These are phyloP conservation scores for Premnoplex brunnescens DNA, from an alignment of 2,797 vertebrate genomes.

Conservation along the genomic window DNA sequence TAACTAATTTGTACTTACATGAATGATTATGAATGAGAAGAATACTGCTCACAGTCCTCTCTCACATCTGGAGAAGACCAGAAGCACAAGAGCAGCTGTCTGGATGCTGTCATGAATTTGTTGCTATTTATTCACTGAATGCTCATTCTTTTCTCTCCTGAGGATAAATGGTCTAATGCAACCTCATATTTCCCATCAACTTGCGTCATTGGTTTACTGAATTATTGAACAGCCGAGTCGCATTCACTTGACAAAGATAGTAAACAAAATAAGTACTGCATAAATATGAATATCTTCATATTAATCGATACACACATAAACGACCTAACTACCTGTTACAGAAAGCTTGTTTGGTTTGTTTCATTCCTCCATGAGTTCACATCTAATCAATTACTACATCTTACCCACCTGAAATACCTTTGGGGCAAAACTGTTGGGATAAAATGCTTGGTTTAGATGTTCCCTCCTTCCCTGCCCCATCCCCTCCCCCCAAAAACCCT, in stretches of 20 bases:
- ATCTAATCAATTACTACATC: neutral
- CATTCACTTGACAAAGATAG: slow-evolving; percentile 8
- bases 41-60: neutral
- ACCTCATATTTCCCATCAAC: slow-evolving; percentile 46
- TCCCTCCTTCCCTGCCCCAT: neutral
- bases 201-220: slow-evolving; percentile 32
- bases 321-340: neutral
- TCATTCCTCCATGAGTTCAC: neutral
- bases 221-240: slow-evolving; percentile 51
- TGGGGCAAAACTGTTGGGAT: neutral
- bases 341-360: neutral
- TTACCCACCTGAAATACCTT: neutral
- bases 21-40: slow-evolving; percentile 3
- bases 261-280: slow-evolving; percentile 41
- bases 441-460: neutral
- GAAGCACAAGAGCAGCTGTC: slow-evolving; percentile 33
- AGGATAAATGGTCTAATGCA: slow-evolving; percentile 28
- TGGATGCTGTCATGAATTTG: slow-evolving; percentile 14
- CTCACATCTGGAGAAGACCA: slow-evolving; percentile 17
- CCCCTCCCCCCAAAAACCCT: neutral
- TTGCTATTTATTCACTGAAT: slow-evolving; percentile 27
- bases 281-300: neutral
- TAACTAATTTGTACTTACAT: slow-evolving; percentile 1
- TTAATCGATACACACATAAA: neutral
- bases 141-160: slow-evolving; percentile 13